Evolutionary conservation across 2,113 vertebrate genomes (phyloP).

Genomic region (Cochlearius cochlearius): DNA sequence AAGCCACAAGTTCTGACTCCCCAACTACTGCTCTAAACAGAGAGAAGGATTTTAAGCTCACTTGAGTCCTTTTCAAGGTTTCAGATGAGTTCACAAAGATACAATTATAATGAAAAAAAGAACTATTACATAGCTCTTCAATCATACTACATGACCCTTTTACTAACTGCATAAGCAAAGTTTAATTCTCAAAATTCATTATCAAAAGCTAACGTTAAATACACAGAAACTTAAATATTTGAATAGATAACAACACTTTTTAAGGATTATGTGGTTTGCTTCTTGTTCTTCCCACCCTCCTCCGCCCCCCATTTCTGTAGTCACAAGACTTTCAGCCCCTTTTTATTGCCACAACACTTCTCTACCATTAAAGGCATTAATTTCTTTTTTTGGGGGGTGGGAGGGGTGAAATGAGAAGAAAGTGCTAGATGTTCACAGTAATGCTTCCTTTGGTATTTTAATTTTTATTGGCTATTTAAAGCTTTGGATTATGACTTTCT

Average conservation of each 20-base stretch:
- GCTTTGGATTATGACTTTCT: background rate
- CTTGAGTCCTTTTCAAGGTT: background rate
- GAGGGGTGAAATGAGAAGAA: background rate
- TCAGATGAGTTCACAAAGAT: background rate
- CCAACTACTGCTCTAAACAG: background rate
- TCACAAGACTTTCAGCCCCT: background rate
- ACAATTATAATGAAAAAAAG: background rate
- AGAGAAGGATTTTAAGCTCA: background rate
- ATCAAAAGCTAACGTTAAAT: background rate
- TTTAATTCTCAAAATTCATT: background rate
- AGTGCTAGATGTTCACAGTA: background rate
- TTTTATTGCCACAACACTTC: background rate
- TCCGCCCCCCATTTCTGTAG: background rate
- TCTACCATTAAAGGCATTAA: background rate
- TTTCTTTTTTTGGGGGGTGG: background rate
- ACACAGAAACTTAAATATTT: background rate
- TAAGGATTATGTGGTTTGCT: background rate
- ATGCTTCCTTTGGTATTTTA: background rate
- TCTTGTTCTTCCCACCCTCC: background rate
- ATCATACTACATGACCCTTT: background rate
- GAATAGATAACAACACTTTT: background rate
- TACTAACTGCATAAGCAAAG: background rate
- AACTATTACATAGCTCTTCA: background rate
- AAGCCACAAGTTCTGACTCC: background rate
- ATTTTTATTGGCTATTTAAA: slow-evolving; percentile 16